Base-by-base conservation (phyloP, 2,113 vertebrate species). In the Lycaon pictus region DNA sequence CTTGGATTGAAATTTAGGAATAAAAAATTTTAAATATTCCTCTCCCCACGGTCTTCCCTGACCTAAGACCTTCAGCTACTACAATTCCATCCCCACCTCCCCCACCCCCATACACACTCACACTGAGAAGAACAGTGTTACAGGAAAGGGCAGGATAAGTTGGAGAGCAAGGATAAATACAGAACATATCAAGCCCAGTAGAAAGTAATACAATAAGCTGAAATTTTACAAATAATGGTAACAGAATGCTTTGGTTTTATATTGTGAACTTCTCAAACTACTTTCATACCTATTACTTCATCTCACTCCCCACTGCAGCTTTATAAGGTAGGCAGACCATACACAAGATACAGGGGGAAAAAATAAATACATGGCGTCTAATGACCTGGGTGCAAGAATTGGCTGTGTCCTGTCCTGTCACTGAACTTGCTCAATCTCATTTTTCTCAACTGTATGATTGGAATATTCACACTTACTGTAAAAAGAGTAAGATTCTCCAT, bases 191-290 rank as follows among this genome's bases (percentile, higher is more conserved):
- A 56, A 13, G 17, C 71, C 10, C 85, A 20, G 35, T 6, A 51
- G 51, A 96, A 62, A 80, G 22, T 80, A 48, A 32, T 16, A 32
- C 5, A 53, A 51, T 55, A 19, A 11, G 60, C 60, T 81, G 76
- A 77, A 62, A 79, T 55, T 71, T 97, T 95, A 43, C n/a, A 92
- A 71, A 56, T 65, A 80, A 22, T 76, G 16, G 25, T 43, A 82
- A 62, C 43, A 76, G 25, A 53, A 29, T 86, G n/a, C 5, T 53
- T 79, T 86, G 27, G 29, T 27, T 63, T 90, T 93, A 3, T 19
- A 83, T 19, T 81, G 83, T 27, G 4, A 71, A 32, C 56, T 95
- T 93, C 93, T 92, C 23, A 56, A 82, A 67, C 6, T 7, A 56
- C 65, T 8, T 2, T 4, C 16, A 8, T 93, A n/a, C 32, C 16